Evolutionary conservation across 2,888 invertebrate genomes (phyloP).

Genomic region (Toxonevra muliebris): DNA sequence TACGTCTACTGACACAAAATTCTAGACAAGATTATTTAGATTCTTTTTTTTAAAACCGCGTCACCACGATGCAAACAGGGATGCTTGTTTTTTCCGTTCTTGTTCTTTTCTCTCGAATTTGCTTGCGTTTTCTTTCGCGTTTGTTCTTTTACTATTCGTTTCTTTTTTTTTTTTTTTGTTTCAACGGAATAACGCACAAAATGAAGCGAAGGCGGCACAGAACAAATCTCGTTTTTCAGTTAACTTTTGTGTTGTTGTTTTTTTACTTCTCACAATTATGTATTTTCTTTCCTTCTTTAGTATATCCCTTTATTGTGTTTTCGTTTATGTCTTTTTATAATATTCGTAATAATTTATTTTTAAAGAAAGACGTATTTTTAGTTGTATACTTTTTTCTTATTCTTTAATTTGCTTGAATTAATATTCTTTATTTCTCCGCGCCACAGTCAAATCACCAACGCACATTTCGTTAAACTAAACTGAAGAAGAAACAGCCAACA

Average conservation of each 20-base stretch:
- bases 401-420: neutral
- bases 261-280: neutral
- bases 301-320: neutral
- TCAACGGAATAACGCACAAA: neutral
- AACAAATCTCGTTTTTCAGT: neutral
- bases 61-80: neutral
- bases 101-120: neutral
- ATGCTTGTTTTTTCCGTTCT: neutral
- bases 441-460: neutral
- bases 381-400: neutral
- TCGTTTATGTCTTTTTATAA: neutral
- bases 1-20: too few species aligned
- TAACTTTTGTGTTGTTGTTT: neutral
- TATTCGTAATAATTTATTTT: too few species aligned
- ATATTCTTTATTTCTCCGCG: neutral
- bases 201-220: constrained; percentile 1
- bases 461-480: too few species aligned
- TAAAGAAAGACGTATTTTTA: too few species aligned
- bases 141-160: too few species aligned
- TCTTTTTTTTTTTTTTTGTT: too few species aligned
- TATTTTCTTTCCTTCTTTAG: neutral
- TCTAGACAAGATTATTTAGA: too few species aligned
- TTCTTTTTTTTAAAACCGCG: too few species aligned
- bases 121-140: neutral
- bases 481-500: too few species aligned